phyloP scores from a whole-genome alignment of 2,888 invertebrate genomes.

The Elysia crispata region DNA sequence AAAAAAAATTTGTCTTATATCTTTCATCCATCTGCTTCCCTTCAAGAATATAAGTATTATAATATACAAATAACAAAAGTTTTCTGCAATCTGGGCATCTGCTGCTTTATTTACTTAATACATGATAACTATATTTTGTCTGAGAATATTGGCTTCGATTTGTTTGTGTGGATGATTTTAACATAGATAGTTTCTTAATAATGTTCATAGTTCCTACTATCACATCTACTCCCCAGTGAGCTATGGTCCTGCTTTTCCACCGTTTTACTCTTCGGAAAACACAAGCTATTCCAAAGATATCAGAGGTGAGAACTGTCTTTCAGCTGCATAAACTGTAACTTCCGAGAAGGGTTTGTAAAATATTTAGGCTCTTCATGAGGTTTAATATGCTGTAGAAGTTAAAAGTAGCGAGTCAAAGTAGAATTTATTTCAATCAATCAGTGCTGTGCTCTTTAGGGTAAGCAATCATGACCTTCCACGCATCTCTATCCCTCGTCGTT shows the following conservation, averaged over 20 bases:
- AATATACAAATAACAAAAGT: no score
- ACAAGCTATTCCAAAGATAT: conserved; percentile 44
- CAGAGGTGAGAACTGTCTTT: conserved; percentile 25
- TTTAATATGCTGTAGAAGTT: background rate
- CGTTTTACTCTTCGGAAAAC: conserved; percentile 25
- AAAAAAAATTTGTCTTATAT: no score
- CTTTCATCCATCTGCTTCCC: no score
- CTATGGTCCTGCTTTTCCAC: conserved; percentile 32
- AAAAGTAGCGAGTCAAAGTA: no score
- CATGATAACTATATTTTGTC: no score
- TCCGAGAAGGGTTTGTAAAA: background rate
- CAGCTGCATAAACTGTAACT: background rate
- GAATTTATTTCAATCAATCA: no score
- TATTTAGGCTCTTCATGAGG: background rate
- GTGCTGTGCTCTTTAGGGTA: no score
- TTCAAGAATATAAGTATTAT: no score
- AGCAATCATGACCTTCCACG: no score
- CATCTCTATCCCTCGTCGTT: no score
- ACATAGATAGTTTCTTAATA: background rate
- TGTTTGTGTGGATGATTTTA: background rate
- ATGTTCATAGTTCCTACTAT: background rate
- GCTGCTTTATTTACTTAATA: no score
- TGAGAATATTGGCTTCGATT: background rate
- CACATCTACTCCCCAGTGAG: conserved; percentile 17
- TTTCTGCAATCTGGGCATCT: no score